phyloP scores from a whole-genome alignment of 64 coral and sea anemone genomes.

The Pocillopora verrucosa region DNA sequence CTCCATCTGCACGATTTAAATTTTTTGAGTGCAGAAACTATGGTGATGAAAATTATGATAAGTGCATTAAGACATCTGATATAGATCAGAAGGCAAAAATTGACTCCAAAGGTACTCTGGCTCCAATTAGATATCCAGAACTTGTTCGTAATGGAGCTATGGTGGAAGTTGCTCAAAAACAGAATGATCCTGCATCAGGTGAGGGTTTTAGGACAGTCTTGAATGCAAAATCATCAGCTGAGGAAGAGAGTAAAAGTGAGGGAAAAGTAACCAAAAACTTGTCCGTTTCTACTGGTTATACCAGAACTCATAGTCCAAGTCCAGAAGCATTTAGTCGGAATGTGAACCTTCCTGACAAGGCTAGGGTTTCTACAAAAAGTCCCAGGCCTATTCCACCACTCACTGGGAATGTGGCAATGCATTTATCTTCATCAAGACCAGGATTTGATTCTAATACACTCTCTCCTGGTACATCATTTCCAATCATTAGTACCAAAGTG shows the following conservation, averaged over 20 bases:
- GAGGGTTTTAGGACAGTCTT: background rate
- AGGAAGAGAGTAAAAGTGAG: background rate
- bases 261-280: background rate
- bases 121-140: constrained; percentile 57
- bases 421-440: background rate
- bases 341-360: background rate
- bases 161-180: background rate
- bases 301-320: constrained; percentile 16
- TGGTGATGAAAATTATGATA: constrained; percentile 49
- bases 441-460: background rate
- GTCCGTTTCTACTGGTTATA: background rate
- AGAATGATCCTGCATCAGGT: background rate
- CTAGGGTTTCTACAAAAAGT: constrained; percentile 4
- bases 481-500: background rate
- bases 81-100: constrained; percentile 12
- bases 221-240: background rate
- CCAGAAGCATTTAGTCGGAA: background rate
- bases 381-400: background rate
- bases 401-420: background rate
- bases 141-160: background rate
- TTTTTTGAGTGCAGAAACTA: constrained; percentile 67
- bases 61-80: constrained; percentile 19
- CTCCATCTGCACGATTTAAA: constrained; percentile 49
- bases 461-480: constrained; percentile 10
- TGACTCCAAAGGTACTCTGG: constrained; percentile 23